Percentiles rank a stretch among this genome's conserved stretches.
These are phyloP conservation scores for Drosophila pruinosa DNA, from an alignment of 1,140 invertebrate genomes.

Conservation along the genomic window DNA sequence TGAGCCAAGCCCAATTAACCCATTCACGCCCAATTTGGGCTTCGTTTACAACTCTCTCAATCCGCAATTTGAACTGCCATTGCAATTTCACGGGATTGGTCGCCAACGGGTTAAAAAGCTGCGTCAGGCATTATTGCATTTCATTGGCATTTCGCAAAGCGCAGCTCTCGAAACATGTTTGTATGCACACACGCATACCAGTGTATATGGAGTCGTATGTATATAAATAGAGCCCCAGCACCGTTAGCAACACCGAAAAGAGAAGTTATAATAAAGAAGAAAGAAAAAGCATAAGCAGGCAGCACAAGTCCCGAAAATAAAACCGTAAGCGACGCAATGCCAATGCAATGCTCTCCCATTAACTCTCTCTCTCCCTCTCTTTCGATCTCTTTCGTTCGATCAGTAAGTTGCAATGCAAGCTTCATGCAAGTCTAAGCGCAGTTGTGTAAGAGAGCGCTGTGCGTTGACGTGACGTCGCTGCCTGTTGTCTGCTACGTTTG, in stretches of 20 bases:
- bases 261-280: not conserved
- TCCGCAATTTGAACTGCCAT: not conserved
- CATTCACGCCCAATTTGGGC: not conserved
- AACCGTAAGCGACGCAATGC: constrained; percentile 27
- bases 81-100: constrained; percentile 1
- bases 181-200: constrained; percentile 29
- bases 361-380: constrained; percentile 3
- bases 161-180: constrained; percentile 72
- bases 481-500: not conserved
- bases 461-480: constrained; percentile 1
- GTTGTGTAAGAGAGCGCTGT: constrained; percentile 5
- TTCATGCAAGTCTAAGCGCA: constrained; percentile 6
- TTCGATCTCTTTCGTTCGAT: not conserved
- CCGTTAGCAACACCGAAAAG: constrained; percentile 75
- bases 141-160: constrained; percentile 66
- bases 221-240: constrained; percentile 66
- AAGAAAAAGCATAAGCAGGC: constrained; percentile 31
- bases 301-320: constrained; percentile 42
- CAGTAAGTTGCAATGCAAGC: not conserved
- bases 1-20: too few relatives aligned
- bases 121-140: constrained; percentile 54
- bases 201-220: not conserved
- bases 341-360: constrained; percentile 12
- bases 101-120: constrained; percentile 57
- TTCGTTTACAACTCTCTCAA: constrained; percentile 1